Percentiles rank a stretch among this genome's conserved stretches.
phyloP scores from a whole-genome alignment of 2,113 vertebrate genomes.

The Triplophysa dalaica region DNA sequence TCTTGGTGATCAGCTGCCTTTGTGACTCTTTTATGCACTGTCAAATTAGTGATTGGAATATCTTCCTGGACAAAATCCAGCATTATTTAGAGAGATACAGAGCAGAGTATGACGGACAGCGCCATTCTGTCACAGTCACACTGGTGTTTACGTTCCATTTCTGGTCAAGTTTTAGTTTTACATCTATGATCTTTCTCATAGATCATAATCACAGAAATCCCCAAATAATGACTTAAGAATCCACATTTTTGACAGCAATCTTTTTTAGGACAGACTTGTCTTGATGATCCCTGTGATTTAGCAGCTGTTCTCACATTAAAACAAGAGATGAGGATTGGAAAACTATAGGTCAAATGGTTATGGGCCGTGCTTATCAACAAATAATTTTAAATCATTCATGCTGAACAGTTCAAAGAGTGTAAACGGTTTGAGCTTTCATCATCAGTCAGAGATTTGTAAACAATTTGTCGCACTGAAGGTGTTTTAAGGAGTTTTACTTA shows the following conservation, averaged over 20 bases:
- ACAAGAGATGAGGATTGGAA: constrained; percentile 59
- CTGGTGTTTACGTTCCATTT: too few relatives aligned
- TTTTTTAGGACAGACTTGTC: not conserved
- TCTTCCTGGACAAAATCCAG: constrained; percentile 1
- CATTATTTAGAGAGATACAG: not conserved
- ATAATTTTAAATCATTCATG: constrained; percentile 58
- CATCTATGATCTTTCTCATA: not conserved
- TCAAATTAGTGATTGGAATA: constrained; percentile 16
- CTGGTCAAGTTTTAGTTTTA: too few relatives aligned
- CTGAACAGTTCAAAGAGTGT: too few relatives aligned
- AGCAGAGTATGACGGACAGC: too few relatives aligned
- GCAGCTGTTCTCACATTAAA: constrained; percentile 46
- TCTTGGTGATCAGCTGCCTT: constrained; percentile 34
- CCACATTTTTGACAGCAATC: not conserved
- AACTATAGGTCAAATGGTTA: constrained; percentile 63
- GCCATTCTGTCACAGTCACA: too few relatives aligned
- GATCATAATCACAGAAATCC: not conserved
- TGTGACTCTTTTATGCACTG: constrained; percentile 34
- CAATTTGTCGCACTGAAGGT: constrained; percentile 52
- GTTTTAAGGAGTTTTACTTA: not conserved
- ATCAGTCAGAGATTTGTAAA: constrained; percentile 54
- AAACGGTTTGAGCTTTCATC: constrained; percentile 58
- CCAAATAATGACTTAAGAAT: not conserved
- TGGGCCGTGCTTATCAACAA: too few relatives aligned
- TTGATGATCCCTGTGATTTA: constrained; percentile 43